Evolutionary conservation across 2,113 vertebrate species (phyloP).

Genomic region (Cinclus mexicanus): DNA sequence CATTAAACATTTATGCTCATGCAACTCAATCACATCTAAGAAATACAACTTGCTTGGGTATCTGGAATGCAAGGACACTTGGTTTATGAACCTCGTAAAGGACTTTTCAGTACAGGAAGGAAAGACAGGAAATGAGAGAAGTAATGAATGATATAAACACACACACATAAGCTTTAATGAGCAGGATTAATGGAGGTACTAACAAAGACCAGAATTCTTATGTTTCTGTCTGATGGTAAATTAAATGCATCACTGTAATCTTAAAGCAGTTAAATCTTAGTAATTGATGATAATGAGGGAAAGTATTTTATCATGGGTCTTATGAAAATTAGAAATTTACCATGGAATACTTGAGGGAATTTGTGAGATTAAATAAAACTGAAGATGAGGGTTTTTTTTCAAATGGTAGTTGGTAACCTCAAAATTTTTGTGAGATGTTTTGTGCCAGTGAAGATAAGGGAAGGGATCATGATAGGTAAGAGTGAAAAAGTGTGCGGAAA

Average conservation of each 20-base stretch:
- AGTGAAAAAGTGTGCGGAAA: not conserved
- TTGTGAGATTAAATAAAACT: not conserved
- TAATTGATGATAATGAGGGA: not conserved
- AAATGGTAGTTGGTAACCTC: not conserved
- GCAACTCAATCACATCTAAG: not conserved
- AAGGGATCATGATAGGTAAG: not conserved
- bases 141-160: not conserved
- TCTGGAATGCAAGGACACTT: not conserved
- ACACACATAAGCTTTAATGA: not conserved
- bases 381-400: not conserved
- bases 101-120: not conserved
- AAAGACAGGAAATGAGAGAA: not conserved
- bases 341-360: not conserved
- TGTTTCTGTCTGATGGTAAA: not conserved
- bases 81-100: not conserved
- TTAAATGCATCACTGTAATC: not conserved
- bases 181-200: not conserved
- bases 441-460: not conserved
- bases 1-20: not conserved
- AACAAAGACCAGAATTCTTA: not conserved
- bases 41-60: not conserved
- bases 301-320: not conserved
- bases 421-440: not conserved
- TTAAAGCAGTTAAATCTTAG: not conserved
- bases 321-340: not conserved